Evolutionary conservation across 2,113 vertebrate genomes (phyloP), one percentile per base, ranked within the genome.

Genomic region (Labeo catla): DNA sequence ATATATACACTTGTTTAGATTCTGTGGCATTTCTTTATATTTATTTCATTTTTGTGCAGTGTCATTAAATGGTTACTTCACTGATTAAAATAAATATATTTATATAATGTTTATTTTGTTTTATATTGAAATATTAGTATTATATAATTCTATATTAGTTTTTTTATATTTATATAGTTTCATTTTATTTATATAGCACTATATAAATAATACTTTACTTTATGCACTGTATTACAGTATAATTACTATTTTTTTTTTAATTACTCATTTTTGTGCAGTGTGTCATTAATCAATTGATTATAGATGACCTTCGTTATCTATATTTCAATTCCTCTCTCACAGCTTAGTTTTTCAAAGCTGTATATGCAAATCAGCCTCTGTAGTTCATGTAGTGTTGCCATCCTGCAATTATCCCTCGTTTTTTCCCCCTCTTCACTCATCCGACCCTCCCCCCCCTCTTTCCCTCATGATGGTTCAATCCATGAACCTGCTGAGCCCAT

Each of bases 391-490:
- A 50, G 4, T 52, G 45, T 50, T 21, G 63, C 80, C 28, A 72
- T 86, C 77, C 79, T 72, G 72, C 52, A 65, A 43, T 83, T 73
- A 79, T 70, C 59, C 39, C 50, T 59, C 66, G 1, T 21, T 54
- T 21, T 39, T 11, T 2, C 59, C 36, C 5, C 52, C 16, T 34
- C 66, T 81, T 19, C 45, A 76, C 19, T 28, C 28, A 28, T 28
- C 28, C 28, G 28, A 28, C 49, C 39, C 68, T 47, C 82, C 52
- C 66, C 8, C 8, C 39, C 36, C 5, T 9, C 11, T 54, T 8
- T 19, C 4, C 23, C 16, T 7, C 34, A 4, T 39, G 59, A 73
- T 89, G 84, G 86, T 89, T 84, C 52, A 70, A 8, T 19, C 80
- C 84, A 28, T 8, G 79, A 57, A 57, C 76, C 13, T 9, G 85